These are phyloP conservation scores for Scaptomyza flava DNA, from an alignment of 2,888 invertebrate genomes.

Conservation along the genomic window DNA sequence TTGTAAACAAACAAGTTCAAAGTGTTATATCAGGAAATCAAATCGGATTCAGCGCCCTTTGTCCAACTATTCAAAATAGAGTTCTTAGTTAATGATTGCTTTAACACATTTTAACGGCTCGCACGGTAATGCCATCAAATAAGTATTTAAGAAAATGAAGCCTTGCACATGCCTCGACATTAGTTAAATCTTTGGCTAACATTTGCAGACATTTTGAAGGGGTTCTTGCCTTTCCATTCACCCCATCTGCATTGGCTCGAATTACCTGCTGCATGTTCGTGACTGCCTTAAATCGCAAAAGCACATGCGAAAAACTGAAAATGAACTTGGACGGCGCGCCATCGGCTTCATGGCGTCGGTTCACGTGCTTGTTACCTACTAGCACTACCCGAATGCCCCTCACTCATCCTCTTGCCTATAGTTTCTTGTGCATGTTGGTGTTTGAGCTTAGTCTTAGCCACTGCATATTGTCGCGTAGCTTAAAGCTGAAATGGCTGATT, in stretches of 20 bases:
- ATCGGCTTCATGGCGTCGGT: conserved; percentile 37
- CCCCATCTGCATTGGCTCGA: conserved; percentile 12
- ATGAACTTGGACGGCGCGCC: conserved; percentile 60
- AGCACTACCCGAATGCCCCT: neutral
- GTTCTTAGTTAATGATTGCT: neutral
- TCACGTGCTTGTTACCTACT: conserved; percentile 34
- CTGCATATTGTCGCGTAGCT: conserved; percentile 63
- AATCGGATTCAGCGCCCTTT: too few species aligned
- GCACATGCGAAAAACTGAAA: conserved; percentile 62
- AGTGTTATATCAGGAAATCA: too few species aligned
- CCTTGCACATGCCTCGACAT: neutral
- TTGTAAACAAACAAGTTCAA: too few species aligned
- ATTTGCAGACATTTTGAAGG: conserved; percentile 27
- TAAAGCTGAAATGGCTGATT: conserved; percentile 36
- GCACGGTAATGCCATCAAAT: neutral
- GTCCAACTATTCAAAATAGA: too few species aligned
- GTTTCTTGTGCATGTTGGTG: conserved; percentile 14
- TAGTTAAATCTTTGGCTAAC: neutral
- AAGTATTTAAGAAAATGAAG: conserved; percentile 3
- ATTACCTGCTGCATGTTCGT: conserved; percentile 50
- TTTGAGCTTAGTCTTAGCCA: conserved; percentile 48
- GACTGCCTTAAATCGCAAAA: conserved; percentile 38
- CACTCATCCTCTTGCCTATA: conserved; percentile 5
- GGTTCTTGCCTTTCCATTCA: conserved; percentile 11
- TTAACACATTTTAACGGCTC: neutral